Evolutionary conservation across 2,797 vertebrate genomes (phyloP), one percentile per base, ranked within the genome.

Genomic region (Scarus forsteni): DNA sequence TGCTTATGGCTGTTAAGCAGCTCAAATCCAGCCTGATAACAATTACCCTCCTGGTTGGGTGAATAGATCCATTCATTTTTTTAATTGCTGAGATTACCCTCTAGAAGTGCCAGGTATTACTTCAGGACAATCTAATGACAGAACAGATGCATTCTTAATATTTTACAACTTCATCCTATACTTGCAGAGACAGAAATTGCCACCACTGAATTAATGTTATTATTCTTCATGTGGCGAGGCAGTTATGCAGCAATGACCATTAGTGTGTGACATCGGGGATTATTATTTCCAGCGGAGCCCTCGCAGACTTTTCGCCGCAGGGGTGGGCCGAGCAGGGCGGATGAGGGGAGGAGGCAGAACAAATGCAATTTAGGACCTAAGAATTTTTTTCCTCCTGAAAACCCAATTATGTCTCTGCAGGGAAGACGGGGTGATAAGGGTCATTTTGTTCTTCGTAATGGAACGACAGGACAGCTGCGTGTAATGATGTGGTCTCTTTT

Each of bases 381-480:
- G 87, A 91, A 81, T 80, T 81, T 77, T 70, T 49, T 75, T 27
- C 66, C 53, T 64, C 56, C 75, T 60, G 79, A 84, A 89, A 90
- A 88, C 75, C 77, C 82, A 89, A 88, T 92, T 89, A 89, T 65
- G 66, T 69, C 75, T 78, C 70, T 48, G 80, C 36, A 14, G 72
- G 69, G 65, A 81, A 40, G 75, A 74, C 61, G 66, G 75, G 76
- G 78, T 62, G 85, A 81, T 80, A 43, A 81, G 80, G 88, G 83
- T 87, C 81, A 85, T 88, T 89, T 85, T 81, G 77, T 80, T 81
- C 87, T 61, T 79, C 77, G 56, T 83, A 83, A 89, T 88, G 84
- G 73, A 90, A 77, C 16, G 60, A 72, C 77, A 70, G 75, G 75
- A 70, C 15, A 53, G 59, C 70, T 61, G 72, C 12, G 6, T 81